Evolutionary conservation across 2,113 vertebrate genomes (phyloP).

Genomic region (Carollia perspicillata): DNA sequence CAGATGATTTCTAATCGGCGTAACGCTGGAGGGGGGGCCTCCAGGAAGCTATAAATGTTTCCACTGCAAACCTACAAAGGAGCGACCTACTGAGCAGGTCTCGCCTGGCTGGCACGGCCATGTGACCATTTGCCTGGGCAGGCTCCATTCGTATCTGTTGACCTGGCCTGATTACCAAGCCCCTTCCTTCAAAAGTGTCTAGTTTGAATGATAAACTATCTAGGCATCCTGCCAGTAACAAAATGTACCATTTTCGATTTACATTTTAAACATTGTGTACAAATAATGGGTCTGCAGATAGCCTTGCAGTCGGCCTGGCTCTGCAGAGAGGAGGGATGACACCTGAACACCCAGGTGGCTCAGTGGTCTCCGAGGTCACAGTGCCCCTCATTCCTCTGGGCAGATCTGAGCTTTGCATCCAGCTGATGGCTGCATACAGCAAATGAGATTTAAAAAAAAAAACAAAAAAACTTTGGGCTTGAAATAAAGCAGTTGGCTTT

Average conservation of each 20-base stretch:
- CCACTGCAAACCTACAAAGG: neutral
- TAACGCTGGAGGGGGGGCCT: neutral
- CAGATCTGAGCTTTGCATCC: constrained; percentile 29
- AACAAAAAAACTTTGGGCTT: constrained; percentile 48
- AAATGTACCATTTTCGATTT: neutral
- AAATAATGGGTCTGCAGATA: neutral
- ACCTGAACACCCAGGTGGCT: constrained; percentile 11
- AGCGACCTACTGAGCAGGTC: neutral
- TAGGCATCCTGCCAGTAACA: neutral
- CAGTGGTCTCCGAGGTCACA: neutral
- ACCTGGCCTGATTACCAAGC: neutral
- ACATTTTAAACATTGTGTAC: neutral
- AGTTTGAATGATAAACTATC: neutral
- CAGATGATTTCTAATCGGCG: constrained; percentile 53
- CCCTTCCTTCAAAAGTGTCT: neutral
- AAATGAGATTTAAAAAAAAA: neutral
- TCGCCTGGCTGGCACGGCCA: neutral
- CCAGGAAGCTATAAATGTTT: neutral
- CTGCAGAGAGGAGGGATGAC: neutral
- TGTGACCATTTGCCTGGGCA: neutral
- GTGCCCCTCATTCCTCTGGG: neutral
- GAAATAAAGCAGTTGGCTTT: neutral
- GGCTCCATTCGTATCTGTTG: neutral
- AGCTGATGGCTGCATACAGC: neutral
- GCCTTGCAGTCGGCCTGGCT: neutral